These are phyloP conservation scores for Hoplodrina blanda DNA, from an alignment of 2,888 invertebrate species.

Conservation along the genomic window DNA sequence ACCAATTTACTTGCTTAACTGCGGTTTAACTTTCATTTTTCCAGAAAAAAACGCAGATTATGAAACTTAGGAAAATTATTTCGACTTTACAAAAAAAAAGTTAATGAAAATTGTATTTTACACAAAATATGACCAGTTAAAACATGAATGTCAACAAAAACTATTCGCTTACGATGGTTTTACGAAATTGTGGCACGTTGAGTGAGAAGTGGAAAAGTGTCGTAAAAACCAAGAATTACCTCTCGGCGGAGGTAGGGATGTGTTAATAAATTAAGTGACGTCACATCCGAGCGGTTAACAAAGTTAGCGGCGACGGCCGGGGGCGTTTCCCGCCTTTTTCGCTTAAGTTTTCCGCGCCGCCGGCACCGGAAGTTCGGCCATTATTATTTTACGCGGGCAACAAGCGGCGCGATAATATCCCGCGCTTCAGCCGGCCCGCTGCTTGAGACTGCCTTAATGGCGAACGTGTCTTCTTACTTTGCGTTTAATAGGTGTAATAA, in stretches of 20 bases:
- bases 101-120: not conserved
- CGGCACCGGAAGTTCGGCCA: constrained; percentile 91
- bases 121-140: constrained; percentile 20
- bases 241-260: constrained; percentile 80
- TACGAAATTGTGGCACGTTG: constrained; percentile 75
- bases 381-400: constrained; percentile 91
- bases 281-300: constrained; percentile 86
- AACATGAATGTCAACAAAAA: constrained; percentile 48
- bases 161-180: constrained; percentile 59
- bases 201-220: constrained; percentile 81
- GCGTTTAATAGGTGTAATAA: constrained; percentile 89
- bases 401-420: constrained; percentile 91
- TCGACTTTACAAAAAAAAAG: too few species aligned
- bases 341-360: constrained; percentile 88
- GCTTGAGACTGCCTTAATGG: constrained; percentile 84
- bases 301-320: constrained; percentile 84
- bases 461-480: constrained; percentile 89
- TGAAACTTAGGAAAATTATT: too few species aligned
- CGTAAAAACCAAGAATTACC: constrained; percentile 81
- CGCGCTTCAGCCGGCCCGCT: constrained; percentile 81
- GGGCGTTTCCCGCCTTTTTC: constrained; percentile 90
- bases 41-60: too few species aligned
- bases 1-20: too few species aligned
- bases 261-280: constrained; percentile 91
- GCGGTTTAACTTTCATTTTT: too few species aligned